phyloP scores from a whole-genome alignment of 1,140 invertebrate species.

The Pseudomyrmex flavicornis region DNA sequence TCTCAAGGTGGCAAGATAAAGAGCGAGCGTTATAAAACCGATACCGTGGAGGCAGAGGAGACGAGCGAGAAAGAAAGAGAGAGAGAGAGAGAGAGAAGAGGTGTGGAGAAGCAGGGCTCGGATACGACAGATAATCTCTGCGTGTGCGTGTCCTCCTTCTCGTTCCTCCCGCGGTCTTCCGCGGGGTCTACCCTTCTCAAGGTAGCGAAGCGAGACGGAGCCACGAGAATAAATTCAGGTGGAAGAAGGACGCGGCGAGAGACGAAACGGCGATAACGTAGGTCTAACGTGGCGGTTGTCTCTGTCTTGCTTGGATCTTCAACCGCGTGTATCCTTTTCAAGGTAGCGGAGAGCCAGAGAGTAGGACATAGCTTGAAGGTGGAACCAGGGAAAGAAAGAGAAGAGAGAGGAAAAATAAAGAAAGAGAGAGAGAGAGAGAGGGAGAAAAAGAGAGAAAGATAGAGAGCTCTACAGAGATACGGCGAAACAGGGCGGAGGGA shows the following conservation, averaged over 20 bases:
- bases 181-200: slow-evolving; percentile 38
- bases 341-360: slow-evolving; percentile 75
- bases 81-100: not conserved
- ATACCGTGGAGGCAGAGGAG: not conserved
- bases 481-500: slow-evolving; percentile 14
- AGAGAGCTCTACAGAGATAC: slow-evolving; percentile 51
- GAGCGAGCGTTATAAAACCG: slow-evolving; percentile 58
- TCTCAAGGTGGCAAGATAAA: slow-evolving; percentile 67
- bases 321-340: slow-evolving; percentile 75
- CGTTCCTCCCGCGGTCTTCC: slow-evolving; percentile 34
- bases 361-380: slow-evolving; percentile 38
- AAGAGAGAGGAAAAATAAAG: slow-evolving; percentile 37
- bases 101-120: slow-evolving; percentile 1
- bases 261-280: slow-evolving; percentile 63
- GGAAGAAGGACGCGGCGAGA: slow-evolving; percentile 39
- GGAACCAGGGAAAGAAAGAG: not conserved
- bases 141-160: slow-evolving; percentile 48
- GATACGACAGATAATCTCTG: slow-evolving; percentile 38
- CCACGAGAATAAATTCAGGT: slow-evolving; percentile 49
- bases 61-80: not conserved
- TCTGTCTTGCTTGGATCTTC: slow-evolving; percentile 56
- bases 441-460: slow-evolving; percentile 50
- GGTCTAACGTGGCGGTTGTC: slow-evolving; percentile 47
- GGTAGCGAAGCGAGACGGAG: slow-evolving; percentile 41
- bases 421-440: not conserved